Evolutionary conservation across 1,140 invertebrate genomes (phyloP).

Genomic region (Plodia interpunctella): DNA sequence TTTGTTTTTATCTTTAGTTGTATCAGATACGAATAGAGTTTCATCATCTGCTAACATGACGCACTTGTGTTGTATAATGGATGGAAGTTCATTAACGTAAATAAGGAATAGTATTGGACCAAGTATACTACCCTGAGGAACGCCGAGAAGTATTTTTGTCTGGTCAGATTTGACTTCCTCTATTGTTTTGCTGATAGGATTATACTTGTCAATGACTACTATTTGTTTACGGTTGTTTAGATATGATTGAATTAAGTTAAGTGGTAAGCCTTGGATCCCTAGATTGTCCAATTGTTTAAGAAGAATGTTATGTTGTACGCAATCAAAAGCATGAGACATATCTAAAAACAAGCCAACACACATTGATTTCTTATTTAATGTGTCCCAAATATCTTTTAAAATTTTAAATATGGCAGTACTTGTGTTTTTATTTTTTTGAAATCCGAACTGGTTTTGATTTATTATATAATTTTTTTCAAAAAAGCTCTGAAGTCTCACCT

Average conservation of each 20-base stretch:
- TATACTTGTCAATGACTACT: no score
- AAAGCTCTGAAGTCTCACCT: not conserved
- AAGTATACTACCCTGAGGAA: conserved; percentile 12
- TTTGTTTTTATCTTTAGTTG: no score
- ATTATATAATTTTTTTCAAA: not conserved
- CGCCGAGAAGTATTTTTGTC: not conserved
- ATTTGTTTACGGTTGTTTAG: no score
- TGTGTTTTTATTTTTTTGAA: not conserved
- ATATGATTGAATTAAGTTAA: no score
- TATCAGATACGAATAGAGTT: no score
- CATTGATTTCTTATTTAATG: not conserved
- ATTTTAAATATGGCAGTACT: no score
- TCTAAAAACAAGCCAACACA: not conserved
- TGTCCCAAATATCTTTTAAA: no score
- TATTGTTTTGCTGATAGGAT: no score
- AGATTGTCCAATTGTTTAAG: not conserved
- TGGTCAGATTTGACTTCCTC: no score
- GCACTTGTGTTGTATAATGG: no score
- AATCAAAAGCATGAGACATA: not conserved
- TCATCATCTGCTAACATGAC: no score
- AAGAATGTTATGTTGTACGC: not conserved
- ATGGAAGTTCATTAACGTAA: not conserved
- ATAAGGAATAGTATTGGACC: conserved; percentile 10
- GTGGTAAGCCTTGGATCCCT: not conserved
- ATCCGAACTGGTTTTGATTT: not conserved